These are phyloP conservation scores for Cyclura pinguis DNA, from an alignment of 2,797 vertebrate species.

Conservation along the genomic window DNA sequence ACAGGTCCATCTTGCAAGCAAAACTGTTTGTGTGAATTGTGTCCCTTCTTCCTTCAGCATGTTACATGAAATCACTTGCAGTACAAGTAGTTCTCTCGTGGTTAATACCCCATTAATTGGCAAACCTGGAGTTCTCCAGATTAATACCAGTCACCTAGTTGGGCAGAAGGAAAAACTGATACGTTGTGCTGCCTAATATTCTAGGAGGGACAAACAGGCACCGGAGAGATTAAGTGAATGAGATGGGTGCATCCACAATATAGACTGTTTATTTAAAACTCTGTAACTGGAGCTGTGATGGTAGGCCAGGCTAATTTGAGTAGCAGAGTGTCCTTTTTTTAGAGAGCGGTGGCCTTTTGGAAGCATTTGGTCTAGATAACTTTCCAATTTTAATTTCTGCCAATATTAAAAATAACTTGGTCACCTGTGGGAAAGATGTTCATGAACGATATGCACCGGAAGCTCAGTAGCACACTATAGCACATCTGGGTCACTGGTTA, in stretches of 20 bases:
- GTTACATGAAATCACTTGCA: not conserved
- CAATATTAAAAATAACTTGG: slow-evolving; percentile 49
- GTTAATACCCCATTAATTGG: not conserved
- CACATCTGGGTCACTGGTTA: slow-evolving; percentile 17
- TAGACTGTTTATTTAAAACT: slow-evolving; percentile 46
- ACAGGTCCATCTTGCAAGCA: not conserved
- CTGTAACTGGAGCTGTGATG: slow-evolving; percentile 25
- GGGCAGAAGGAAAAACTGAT: not conserved
- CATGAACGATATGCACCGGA: slow-evolving; percentile 7
- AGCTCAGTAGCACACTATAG: slow-evolving; percentile 3
- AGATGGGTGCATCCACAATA: slow-evolving; percentile 21
- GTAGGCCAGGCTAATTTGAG: slow-evolving; percentile 55
- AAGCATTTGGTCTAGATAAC: slow-evolving; percentile 69
- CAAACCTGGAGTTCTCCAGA: not conserved
- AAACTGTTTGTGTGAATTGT: not conserved
- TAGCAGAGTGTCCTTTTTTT: slow-evolving; percentile 48
- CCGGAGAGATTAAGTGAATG: slow-evolving; percentile 68
- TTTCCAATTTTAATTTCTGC: slow-evolving; percentile 73
- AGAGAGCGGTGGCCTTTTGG: slow-evolving; percentile 56
- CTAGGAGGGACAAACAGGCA: slow-evolving; percentile 46
- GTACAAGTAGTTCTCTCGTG: not conserved
- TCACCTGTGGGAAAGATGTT: slow-evolving; percentile 33
- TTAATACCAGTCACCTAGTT: not conserved
- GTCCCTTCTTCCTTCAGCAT: not conserved
- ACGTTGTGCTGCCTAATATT: slow-evolving; percentile 23